A percentile compares a stretch with the other conserved stretches of the same genome.
phyloP scores from a whole-genome alignment of 2,888 invertebrate genomes.

The Portevinia maculata region DNA sequence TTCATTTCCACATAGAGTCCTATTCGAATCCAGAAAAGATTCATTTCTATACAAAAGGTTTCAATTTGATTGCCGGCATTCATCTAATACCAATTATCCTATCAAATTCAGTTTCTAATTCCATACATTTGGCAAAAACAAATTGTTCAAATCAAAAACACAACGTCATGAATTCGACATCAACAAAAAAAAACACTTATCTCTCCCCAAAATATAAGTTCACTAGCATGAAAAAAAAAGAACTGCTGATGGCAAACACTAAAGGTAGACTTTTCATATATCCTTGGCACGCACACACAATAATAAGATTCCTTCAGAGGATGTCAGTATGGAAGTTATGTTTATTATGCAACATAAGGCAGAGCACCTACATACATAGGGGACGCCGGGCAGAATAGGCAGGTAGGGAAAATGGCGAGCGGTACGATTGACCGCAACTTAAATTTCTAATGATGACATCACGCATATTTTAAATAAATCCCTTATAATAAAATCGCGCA shows the following conservation, averaged over 20 bases:
- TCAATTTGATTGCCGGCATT: not conserved
- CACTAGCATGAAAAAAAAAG: no score
- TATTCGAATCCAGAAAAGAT: not conserved
- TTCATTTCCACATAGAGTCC: not conserved
- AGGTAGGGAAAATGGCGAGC: no score
- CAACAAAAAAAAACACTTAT: not conserved
- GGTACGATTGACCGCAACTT: no score
- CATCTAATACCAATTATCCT: not conserved
- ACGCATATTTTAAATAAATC: no score
- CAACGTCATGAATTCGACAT: conserved; percentile 30
- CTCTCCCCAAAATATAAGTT: not conserved
- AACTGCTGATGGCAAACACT: no score
- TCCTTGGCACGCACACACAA: conserved; percentile 42
- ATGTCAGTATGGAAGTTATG: not conserved
- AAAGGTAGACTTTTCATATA: no score
- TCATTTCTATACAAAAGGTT: not conserved
- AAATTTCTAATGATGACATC: no score
- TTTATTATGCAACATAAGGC: conserved; percentile 18
- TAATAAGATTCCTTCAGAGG: not conserved
- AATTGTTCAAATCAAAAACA: conserved; percentile 10
- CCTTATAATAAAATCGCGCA: no score
- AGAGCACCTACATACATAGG: no score
- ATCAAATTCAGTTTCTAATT: not conserved
- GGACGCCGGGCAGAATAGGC: no score
- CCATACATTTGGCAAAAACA: conserved; percentile 2